Percentiles rank a stretch among this genome's conserved stretches.
Evolutionary conservation across 2,888 invertebrate species (phyloP).

Genomic region (Cephus rjabovi): DNA sequence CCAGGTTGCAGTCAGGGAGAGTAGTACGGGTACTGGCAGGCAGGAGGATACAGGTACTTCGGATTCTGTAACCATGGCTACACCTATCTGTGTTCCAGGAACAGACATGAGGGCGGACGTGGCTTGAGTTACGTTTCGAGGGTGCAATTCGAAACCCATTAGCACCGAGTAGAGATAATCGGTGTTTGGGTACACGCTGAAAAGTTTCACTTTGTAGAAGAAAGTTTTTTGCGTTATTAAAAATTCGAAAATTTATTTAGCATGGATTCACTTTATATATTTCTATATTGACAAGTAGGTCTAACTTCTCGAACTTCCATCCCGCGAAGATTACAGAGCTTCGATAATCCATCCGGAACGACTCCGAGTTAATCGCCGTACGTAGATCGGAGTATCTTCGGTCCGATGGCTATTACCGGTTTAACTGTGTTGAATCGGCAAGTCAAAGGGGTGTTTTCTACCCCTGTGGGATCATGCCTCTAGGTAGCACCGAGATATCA

Average conservation of each 20-base stretch:
- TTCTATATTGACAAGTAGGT: background rate
- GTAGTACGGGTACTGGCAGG: background rate
- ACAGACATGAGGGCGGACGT: constrained; percentile 11
- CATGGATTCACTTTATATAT: too few relatives aligned
- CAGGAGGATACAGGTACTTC: constrained; percentile 16
- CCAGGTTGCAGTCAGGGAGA: background rate
- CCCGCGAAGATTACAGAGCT: background rate
- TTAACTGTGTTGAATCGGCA: background rate
- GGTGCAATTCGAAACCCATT: constrained; percentile 11
- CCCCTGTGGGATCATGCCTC: background rate
- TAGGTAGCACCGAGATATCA: background rate
- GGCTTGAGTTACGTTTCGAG: constrained; percentile 9
- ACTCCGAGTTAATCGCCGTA: background rate
- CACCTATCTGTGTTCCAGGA: background rate
- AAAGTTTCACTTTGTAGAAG: background rate
- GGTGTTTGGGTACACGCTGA: background rate
- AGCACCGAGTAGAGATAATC: background rate
- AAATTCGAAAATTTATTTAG: background rate
- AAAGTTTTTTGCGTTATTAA: background rate
- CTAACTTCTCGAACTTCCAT: background rate
- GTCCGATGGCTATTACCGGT: background rate
- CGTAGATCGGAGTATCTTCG: background rate
- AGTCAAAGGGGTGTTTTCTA: background rate
- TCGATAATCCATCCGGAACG: background rate
- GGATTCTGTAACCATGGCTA: constrained; percentile 12